Conservation (phyloP, 2,888 invertebrate genomes). For the Magallana nippona region DNA sequence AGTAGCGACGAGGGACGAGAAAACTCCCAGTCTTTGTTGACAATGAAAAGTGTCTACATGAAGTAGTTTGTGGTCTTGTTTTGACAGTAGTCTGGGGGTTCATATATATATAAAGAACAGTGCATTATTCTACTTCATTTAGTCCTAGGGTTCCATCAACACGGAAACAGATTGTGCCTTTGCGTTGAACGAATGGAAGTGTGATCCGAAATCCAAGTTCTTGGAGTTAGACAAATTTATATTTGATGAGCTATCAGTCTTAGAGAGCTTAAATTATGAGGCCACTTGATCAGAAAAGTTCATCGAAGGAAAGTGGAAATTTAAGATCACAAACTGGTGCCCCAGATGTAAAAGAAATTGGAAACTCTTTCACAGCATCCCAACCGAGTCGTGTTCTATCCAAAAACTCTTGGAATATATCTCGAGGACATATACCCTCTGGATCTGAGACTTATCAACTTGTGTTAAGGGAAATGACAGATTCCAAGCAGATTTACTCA, state of each 20-base stretch:
- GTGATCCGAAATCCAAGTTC: too few species aligned
- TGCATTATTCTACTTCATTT: not conserved
- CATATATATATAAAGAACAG: conserved; percentile 15
- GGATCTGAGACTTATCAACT: conserved; percentile 17
- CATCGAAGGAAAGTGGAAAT: too few species aligned
- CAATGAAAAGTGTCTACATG: not conserved
- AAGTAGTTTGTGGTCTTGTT: not conserved
- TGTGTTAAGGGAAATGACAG: not conserved
- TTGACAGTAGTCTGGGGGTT: not conserved
- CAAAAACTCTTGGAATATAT: not conserved
- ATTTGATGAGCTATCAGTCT: too few species aligned
- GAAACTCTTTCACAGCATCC: not conserved
- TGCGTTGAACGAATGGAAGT: too few species aligned
- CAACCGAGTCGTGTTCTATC: not conserved
- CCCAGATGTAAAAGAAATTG: too few species aligned
- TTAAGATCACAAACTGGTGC: not conserved
- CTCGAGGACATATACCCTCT: not conserved
- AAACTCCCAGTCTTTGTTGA: not conserved
- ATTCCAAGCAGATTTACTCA: not conserved
- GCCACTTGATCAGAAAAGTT: too few species aligned
- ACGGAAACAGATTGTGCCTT: too few species aligned
- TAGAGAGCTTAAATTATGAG: too few species aligned
- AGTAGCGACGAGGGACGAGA: not conserved
- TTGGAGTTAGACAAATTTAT: too few species aligned
- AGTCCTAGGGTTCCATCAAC: not conserved